Conservation (phyloP, 2,113 vertebrate species). For the Colinus virginianus region DNA sequence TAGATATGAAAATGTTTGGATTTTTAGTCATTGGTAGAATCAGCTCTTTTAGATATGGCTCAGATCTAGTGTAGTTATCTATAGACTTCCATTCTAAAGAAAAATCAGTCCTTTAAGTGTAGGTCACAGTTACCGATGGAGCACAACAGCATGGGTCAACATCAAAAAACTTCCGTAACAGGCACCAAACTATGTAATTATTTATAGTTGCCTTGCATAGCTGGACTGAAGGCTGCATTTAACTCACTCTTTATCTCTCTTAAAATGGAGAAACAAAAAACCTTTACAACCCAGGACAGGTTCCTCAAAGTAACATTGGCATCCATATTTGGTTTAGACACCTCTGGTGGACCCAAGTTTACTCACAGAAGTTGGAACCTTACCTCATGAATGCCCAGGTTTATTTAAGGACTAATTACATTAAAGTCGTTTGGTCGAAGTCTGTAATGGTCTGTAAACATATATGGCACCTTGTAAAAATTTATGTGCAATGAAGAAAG, state of each 20-base stretch:
- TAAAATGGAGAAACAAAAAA: background rate
- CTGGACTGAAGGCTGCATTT: background rate
- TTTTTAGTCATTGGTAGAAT: background rate
- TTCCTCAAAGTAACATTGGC: background rate
- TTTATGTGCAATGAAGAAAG: background rate
- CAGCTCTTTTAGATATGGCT: background rate
- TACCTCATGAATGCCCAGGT: background rate
- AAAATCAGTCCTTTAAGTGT: background rate
- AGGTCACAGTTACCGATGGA: background rate
- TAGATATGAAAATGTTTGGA: background rate
- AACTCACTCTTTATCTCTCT: background rate
- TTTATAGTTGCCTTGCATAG: background rate
- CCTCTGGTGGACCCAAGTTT: background rate
- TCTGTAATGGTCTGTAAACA: background rate
- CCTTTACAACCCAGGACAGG: background rate
- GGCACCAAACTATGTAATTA: background rate
- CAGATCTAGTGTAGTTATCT: background rate
- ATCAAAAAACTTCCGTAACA: background rate
- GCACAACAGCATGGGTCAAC: background rate
- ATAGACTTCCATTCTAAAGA: background rate
- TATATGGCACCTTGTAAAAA: background rate
- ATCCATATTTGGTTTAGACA: background rate
- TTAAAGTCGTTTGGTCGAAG: background rate
- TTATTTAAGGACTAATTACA: background rate
- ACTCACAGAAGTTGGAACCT: background rate